Percentiles rank a stretch among this genome's conserved stretches.
Evolutionary conservation across 2,888 invertebrate genomes (phyloP).

Genomic region (Chrysolina americana): DNA sequence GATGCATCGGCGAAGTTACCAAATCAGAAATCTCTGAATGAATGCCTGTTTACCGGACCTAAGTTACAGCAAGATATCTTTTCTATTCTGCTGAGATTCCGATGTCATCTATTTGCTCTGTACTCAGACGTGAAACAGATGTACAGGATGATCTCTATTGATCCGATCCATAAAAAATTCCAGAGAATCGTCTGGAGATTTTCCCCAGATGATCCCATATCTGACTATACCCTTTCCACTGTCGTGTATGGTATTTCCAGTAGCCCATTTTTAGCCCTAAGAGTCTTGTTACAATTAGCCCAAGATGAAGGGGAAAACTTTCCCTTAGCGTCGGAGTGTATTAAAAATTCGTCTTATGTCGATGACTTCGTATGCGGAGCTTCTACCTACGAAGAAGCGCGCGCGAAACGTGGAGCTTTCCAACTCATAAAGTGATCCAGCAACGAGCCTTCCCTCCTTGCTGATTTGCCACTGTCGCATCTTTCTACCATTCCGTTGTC

Average conservation of each 20-base stretch:
- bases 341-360: constrained; percentile 4
- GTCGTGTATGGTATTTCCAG: constrained; percentile 20
- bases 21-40: constrained; percentile 24
- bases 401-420: not conserved
- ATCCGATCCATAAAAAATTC: not conserved
- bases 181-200: constrained; percentile 4
- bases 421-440: constrained; percentile 30
- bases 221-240: not conserved
- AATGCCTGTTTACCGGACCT: constrained; percentile 28
- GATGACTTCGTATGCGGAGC: constrained; percentile 20
- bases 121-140: constrained; percentile 34
- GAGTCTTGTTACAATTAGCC: constrained; percentile 17
- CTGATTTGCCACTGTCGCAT: constrained; percentile 1
- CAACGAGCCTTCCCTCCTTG: constrained; percentile 12
- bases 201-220: not conserved
- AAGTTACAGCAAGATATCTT: constrained; percentile 32
- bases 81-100: constrained; percentile 23
- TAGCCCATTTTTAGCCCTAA: constrained; percentile 19
- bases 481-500: constrained; percentile 1
- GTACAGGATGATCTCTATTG: constrained; percentile 25
- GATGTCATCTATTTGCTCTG: not conserved
- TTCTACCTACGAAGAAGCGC: constrained; percentile 10
- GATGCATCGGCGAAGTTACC: constrained; percentile 21
- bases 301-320: constrained; percentile 24
- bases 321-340: not conserved